Base-by-base conservation (phyloP, 64 coral and sea anemone genomes). In the Stichodactyla helianthus region DNA sequence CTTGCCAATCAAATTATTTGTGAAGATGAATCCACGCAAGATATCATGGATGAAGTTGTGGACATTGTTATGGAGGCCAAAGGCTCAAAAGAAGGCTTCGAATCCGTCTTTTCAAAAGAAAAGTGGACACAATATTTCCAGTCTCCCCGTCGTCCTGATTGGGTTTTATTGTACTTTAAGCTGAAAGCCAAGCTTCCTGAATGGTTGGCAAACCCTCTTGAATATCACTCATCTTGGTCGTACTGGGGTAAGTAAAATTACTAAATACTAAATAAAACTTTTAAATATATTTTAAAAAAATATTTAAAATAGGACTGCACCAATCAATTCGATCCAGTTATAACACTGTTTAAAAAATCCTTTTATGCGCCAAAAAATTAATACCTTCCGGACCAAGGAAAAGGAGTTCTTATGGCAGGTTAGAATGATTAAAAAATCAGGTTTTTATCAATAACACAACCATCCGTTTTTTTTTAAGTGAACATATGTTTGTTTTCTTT, bases 31-130 rank as follows among this genome's bases (percentile, higher is more conserved):
- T 59, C 25, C 26, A 61, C 82, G 51, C 12, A 56, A 54, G 31
- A 61, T 59, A 79, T 25, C 7, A 55, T 87, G 10, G 56, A 71
- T 10, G 86, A 78, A 18, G 71, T 87, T 20, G 51, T 79, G 0
- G 25, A 87, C 55, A 79, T 87, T 20, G 86, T 87, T 7, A 51
- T 79, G 67, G 70, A 87, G n/a, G 27, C 68, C 9, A 87, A 79
- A 52, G 86, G 88, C 25, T 27, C 62, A 19, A 89, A 84, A 51
- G 78, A 82, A 77, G 80, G 88, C 31, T 74, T 89, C 6, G 79
- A 77, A 70, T 55, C 79, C 50, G 55, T 89, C 56, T 79, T 89
- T 10, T 89, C 65, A 51, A 35, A 54, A 55, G 88, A 89, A 84
- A 89, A 56, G 59, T n/a, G 79, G 25, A 15, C 18, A 23, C 50